phyloP scores from a whole-genome alignment of 2,113 vertebrate species.

The Dicerorhinus sumatrensis region DNA sequence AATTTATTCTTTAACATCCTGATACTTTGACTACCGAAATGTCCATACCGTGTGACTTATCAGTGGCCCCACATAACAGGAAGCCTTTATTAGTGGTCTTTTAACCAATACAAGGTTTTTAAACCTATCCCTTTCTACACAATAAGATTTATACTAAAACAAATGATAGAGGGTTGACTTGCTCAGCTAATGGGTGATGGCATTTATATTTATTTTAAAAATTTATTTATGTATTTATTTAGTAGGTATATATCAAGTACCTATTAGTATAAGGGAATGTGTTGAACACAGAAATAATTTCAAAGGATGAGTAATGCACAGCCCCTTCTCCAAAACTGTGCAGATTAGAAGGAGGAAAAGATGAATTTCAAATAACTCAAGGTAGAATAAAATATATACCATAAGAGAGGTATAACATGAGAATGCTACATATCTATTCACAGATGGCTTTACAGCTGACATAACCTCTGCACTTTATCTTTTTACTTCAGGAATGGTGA shows the following conservation, averaged over 20 bases:
- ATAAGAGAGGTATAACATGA: background rate
- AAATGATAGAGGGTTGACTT: background rate
- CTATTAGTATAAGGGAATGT: background rate
- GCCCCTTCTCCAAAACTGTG: background rate
- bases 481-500: background rate
- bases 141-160: background rate
- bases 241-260: background rate
- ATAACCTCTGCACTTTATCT: background rate
- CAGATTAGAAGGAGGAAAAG: background rate
- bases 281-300: background rate
- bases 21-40: background rate
- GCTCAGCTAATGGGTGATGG: background rate
- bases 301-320: background rate
- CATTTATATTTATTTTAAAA: background rate
- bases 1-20: constrained; percentile 1
- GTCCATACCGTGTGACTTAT: background rate
- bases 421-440: background rate
- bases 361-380: background rate
- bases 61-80: background rate
- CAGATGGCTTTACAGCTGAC: background rate
- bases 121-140: background rate
- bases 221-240: background rate
- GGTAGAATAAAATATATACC: background rate
- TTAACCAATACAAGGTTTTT: background rate
- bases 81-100: background rate